Evolutionary conservation across 2,797 vertebrate species (phyloP), one percentile per base, ranked within the genome.

Genomic region (Spinus olivaceus): DNA sequence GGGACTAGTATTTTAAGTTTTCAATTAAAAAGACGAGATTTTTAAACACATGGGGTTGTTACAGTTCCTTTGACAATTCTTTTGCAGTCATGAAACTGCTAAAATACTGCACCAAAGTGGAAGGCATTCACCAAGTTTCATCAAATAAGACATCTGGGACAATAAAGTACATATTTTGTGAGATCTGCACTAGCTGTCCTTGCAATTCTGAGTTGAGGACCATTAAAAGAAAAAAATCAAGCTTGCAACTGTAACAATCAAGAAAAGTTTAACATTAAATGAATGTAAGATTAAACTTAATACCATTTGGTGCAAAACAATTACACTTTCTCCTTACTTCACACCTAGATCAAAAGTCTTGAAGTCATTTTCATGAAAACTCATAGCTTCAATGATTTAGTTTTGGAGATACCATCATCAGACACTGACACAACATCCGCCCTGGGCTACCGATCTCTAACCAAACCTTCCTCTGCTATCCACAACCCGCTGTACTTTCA

Each of bases 11-110:
- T 28, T 23, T 50, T 18, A 30, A 60, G 21, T 5, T 56, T 67
- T 39, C 1, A 1, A 60, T 32, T 64, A 18, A 57, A 72, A 84
- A 57, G 5, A 60, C 25, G 30, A 51, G 3, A 50, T 28, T 73
- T 69, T 50, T 69, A 44, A 44, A 57, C 16, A 41, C 0, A 0
- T 20, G 8, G 8, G 13, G 6, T 9, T 57, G 24, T 42, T 70
- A 51, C 0, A 74, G 32, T 6, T 85, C 22, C 61, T 44, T 42
- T 51, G 63, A 57, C 23, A n/a, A n/a, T 30, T 64, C 28, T 47
- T 61, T 14, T n/a, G 41, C 46, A 70, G 79, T 53, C 53, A 53
- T 1, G 24, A 85, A 90, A 64, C 30, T 6, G 10, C 39, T 63
- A 53, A 74, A 88, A 86, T 19, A 64, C 24, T 25, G 6, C 41